Evolutionary conservation across 2,888 invertebrate species (phyloP).

Genomic region (Seira musarum): DNA sequence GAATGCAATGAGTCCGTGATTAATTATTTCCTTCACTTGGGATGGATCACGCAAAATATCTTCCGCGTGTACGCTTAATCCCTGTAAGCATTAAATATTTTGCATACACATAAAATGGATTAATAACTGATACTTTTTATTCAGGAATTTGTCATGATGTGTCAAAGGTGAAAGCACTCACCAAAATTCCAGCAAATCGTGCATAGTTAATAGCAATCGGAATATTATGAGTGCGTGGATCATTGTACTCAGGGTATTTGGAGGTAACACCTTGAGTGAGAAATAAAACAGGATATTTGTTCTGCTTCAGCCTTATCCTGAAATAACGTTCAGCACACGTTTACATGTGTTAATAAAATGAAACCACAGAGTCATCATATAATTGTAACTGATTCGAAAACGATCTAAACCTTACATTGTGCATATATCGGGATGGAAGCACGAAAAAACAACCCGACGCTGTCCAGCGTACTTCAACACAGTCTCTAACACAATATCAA

Average conservation of each 20-base stretch:
- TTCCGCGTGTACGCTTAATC: slow-evolving; percentile 94
- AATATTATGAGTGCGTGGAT: slow-evolving; percentile 86
- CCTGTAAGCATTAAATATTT: slow-evolving; percentile 72
- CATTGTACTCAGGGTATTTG: slow-evolving; percentile 86
- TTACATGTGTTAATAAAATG: too few species aligned
- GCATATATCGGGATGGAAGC: slow-evolving; percentile 97
- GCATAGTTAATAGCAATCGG: slow-evolving; percentile 89
- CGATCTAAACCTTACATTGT: slow-evolving; percentile 81
- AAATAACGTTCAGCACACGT: not conserved
- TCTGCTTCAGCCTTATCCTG: slow-evolving; percentile 91
- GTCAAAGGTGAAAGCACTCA: slow-evolving; percentile 69
- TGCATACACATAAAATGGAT: not conserved
- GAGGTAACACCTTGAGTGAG: slow-evolving; percentile 85
- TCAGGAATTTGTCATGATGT: not conserved
- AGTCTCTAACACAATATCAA: slow-evolving; percentile 89
- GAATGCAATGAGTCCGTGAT: slow-evolving; percentile 89
- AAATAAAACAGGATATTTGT: slow-evolving; percentile 96
- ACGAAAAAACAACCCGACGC: slow-evolving; percentile 92
- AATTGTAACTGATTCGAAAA: not conserved
- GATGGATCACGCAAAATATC: slow-evolving; percentile 88
- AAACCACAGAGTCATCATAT: not conserved
- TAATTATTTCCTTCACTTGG: slow-evolving; percentile 85
- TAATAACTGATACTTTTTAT: not conserved
- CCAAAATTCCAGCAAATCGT: slow-evolving; percentile 84
- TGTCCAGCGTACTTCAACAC: slow-evolving; percentile 85